These are phyloP conservation scores for Heterodera filipjevi DNA, from an alignment of 2,888 invertebrate species.

Conservation along the genomic window DNA sequence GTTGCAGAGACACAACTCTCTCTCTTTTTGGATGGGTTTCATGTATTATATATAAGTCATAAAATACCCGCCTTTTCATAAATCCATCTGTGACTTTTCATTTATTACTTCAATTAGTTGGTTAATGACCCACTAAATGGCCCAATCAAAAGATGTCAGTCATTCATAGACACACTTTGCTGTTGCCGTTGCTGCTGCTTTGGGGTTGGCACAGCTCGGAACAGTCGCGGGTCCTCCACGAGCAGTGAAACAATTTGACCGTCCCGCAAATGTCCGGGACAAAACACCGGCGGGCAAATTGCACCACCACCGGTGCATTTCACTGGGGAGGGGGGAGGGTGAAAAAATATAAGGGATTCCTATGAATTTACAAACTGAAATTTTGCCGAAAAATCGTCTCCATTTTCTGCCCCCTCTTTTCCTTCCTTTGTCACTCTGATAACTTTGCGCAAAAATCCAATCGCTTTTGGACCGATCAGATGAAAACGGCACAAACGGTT, in stretches of 20 bases:
- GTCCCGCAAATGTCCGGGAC: slow-evolving; percentile 38
- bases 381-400: neutral
- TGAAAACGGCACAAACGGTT: slow-evolving; percentile 47
- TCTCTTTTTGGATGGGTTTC: no score
- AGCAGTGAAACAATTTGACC: slow-evolving; percentile 47
- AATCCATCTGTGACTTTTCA: no score
- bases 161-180: neutral
- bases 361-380: neutral
- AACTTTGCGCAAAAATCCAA: slow-evolving; percentile 34
- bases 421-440: slow-evolving; percentile 26
- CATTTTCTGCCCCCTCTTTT: slow-evolving; percentile 26
- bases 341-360: neutral
- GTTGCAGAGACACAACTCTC: no score
- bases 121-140: no score
- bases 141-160: no score
- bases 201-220: slow-evolving; percentile 22
- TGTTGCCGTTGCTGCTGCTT: neutral
- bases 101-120: no score
- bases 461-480: slow-evolving; percentile 43
- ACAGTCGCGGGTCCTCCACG: slow-evolving; percentile 53
- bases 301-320: slow-evolving; percentile 28
- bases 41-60: no score
- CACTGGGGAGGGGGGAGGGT: neutral
- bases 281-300: neutral
- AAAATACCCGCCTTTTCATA: no score